These are phyloP conservation scores for Noctua janthina DNA, from an alignment of 2,888 invertebrate species.

Conservation along the genomic window DNA sequence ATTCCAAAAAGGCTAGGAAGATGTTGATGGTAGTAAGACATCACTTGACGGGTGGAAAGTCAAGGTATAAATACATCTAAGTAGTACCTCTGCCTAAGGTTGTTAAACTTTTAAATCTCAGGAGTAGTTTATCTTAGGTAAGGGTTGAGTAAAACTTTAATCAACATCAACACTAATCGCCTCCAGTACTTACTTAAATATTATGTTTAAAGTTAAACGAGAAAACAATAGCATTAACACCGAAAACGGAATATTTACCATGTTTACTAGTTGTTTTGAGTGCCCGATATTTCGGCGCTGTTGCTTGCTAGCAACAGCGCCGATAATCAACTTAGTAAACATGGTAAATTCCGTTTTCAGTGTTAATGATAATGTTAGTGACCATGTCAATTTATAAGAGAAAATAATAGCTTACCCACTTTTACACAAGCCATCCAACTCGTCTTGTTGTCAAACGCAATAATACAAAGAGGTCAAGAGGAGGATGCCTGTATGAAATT, in stretches of 20 bases:
- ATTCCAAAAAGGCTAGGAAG: background rate
- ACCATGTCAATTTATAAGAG: background rate
- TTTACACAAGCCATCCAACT: too few species aligned
- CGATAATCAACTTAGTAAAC: too few species aligned
- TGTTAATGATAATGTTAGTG: too few species aligned
- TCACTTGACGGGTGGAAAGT: background rate
- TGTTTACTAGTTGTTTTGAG: too few species aligned
- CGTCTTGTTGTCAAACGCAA: background rate
- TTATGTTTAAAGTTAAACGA: background rate
- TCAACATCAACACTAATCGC: background rate
- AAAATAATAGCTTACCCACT: background rate
- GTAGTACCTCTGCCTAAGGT: background rate
- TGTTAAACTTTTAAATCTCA: background rate
- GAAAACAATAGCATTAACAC: background rate
- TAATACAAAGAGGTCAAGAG: conserved; percentile 9
- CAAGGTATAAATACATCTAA: background rate
- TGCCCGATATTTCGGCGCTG: too few species aligned
- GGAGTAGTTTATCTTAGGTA: background rate
- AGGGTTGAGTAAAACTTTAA: background rate
- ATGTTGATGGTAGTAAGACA: background rate
- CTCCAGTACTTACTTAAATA: background rate
- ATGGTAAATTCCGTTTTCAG: too few species aligned
- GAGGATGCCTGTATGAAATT: background rate
- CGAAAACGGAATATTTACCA: too few species aligned
- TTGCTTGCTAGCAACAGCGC: too few species aligned